A percentile compares a stretch with the other conserved stretches of the same genome.
These are phyloP conservation scores for Adrianichthys oophorus DNA, from an alignment of 2,797 vertebrate genomes.

Conservation along the genomic window DNA sequence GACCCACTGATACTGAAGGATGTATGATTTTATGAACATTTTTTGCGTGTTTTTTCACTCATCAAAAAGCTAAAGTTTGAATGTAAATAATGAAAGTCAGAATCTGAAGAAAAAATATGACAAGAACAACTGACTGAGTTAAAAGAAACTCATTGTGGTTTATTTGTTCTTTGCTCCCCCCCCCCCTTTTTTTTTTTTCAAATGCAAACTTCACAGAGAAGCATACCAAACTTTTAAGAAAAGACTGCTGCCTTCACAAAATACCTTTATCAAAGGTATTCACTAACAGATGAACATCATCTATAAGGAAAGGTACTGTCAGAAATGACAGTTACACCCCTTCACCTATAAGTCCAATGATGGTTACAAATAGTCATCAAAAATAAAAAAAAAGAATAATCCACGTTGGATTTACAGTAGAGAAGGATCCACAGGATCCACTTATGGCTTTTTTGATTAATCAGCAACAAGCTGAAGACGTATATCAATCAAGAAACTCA, in stretches of 20 bases:
- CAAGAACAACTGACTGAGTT: conserved; percentile 14
- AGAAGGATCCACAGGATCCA: conserved; percentile 67
- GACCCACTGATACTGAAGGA: neutral
- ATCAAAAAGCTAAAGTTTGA: neutral
- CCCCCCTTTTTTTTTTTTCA: conserved; percentile 9
- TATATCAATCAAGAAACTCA: conserved; percentile 44
- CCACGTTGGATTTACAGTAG: conserved; percentile 56
- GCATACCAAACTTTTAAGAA: conserved; percentile 40
- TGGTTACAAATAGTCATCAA: conserved; percentile 49
- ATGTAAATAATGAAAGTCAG: neutral
- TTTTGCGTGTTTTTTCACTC: neutral
- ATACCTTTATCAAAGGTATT: conserved; percentile 65
- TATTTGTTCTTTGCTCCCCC: conserved; percentile 55
- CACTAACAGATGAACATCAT: conserved; percentile 50
- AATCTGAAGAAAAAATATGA: neutral
- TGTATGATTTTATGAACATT: neutral
- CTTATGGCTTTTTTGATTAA: conserved; percentile 37
- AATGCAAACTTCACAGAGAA: conserved; percentile 60
- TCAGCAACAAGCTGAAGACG: conserved; percentile 44
- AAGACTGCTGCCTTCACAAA: conserved; percentile 35
- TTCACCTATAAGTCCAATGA: conserved; percentile 42
- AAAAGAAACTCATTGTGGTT: conserved; percentile 64
- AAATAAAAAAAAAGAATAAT: conserved; percentile 40
- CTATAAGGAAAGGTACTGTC: conserved; percentile 20
- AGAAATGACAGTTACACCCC: conserved; percentile 19